Evolutionary conservation across 2,113 vertebrate genomes (phyloP).

Genomic region (Platycercus adscitus): DNA sequence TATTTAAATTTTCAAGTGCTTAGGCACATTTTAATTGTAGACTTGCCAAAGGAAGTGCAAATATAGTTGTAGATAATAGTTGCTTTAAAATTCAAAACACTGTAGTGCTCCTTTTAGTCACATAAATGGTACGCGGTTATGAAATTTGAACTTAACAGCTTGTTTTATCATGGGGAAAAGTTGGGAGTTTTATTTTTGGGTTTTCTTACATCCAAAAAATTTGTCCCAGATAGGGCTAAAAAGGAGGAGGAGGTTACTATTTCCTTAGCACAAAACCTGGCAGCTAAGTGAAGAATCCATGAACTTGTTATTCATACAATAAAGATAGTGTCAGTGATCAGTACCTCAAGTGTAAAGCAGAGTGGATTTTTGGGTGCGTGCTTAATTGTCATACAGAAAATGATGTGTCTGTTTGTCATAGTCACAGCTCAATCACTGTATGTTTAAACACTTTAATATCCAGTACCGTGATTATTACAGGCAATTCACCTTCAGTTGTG

Average conservation of each 20-base stretch:
- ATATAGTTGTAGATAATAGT: slow-evolving; percentile 59
- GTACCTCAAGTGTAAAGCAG: background rate
- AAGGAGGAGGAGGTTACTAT: background rate
- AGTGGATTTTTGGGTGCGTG: background rate
- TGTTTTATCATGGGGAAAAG: slow-evolving; percentile 31
- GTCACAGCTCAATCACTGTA: slow-evolving; percentile 28
- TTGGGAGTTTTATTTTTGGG: background rate
- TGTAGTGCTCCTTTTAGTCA: slow-evolving; percentile 54
- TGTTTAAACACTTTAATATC: slow-evolving; percentile 51
- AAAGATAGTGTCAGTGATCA: background rate
- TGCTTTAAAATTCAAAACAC: slow-evolving; percentile 61
- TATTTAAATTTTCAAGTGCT: slow-evolving; percentile 63
- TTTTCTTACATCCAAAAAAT: slow-evolving; percentile 8
- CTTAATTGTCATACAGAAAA: slow-evolving; percentile 39
- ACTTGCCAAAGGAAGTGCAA: slow-evolving; percentile 66
- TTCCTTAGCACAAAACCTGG: slow-evolving; percentile 37
- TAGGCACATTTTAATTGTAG: slow-evolving; percentile 65
- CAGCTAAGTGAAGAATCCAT: slow-evolving; percentile 14
- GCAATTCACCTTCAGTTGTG: slow-evolving; percentile 48
- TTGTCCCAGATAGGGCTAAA: background rate
- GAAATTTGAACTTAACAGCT: slow-evolving; percentile 54
- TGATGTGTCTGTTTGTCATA: slow-evolving; percentile 33
- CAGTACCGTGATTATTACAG: slow-evolving; percentile 29
- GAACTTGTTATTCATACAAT: background rate
- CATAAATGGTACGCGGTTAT: slow-evolving; percentile 39